Evolutionary conservation across 2,797 vertebrate genomes (phyloP).

Genomic region (Catamblyrhynchus diadema): DNA sequence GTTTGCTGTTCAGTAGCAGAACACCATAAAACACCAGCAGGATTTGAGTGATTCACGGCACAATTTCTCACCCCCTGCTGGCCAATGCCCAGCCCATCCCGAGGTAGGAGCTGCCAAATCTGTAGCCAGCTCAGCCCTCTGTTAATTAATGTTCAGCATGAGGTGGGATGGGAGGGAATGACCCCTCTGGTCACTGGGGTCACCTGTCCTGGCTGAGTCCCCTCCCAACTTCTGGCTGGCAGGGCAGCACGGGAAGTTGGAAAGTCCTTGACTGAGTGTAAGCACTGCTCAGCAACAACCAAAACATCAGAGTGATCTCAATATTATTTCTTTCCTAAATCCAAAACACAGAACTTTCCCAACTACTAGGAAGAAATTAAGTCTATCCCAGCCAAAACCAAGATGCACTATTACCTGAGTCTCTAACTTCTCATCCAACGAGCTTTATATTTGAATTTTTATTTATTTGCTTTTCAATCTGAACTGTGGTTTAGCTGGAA

Average conservation of each 20-base stretch:
- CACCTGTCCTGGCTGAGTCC: too few relatives aligned
- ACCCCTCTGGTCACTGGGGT: background rate
- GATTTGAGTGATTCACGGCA: fast-evolving
- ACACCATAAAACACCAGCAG: background rate
- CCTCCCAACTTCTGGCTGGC: background rate
- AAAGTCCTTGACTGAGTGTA: background rate
- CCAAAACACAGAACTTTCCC: background rate
- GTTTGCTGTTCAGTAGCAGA: background rate
- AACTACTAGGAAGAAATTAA: background rate
- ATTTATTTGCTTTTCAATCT: background rate
- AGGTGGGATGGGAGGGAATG: background rate
- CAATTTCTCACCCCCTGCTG: background rate
- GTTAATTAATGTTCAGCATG: fast-evolving
- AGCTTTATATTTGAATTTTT: background rate
- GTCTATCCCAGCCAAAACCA: background rate
- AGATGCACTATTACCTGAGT: fast-evolving
- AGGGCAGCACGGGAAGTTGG: background rate
- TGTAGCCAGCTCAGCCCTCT: fast-evolving
- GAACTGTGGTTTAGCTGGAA: background rate
- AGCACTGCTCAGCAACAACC: background rate
- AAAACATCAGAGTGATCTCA: background rate
- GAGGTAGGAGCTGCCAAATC: background rate
- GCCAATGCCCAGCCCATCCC: fast-evolving
- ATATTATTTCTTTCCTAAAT: background rate
- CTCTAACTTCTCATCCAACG: background rate